These are phyloP conservation scores for Prostheceraeus crozeri DNA, from an alignment of 2,888 invertebrate genomes.

Conservation along the genomic window DNA sequence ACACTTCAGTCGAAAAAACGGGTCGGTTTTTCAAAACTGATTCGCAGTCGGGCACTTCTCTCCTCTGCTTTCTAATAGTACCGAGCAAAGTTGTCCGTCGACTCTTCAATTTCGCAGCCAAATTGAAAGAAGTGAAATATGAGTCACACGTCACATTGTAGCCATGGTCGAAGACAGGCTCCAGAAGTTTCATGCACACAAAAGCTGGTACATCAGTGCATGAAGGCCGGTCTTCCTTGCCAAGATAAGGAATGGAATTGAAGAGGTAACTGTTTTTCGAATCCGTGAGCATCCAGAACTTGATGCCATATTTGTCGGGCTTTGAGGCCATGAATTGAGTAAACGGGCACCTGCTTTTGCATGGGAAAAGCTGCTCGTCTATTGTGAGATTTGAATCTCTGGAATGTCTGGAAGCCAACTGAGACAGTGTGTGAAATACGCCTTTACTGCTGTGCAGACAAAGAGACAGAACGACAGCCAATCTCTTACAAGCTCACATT, in stretches of 20 bases:
- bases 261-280: slow-evolving; percentile 13
- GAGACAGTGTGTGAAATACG: too few relatives aligned
- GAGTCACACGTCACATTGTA: slow-evolving; percentile 17
- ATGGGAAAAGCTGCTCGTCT: slow-evolving; percentile 17
- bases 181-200: slow-evolving; percentile 18
- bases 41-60: slow-evolving; percentile 26
- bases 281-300: slow-evolving; percentile 6
- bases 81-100: slow-evolving; percentile 22
- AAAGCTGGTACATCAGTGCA: neutral
- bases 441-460: too few relatives aligned
- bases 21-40: neutral
- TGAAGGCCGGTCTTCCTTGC: slow-evolving; percentile 15
- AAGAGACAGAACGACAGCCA: too few relatives aligned
- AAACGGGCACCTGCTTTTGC: slow-evolving; percentile 15
- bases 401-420: too few relatives aligned
- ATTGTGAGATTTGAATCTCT: too few relatives aligned
- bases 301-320: slow-evolving; percentile 10
- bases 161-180: slow-evolving; percentile 16
- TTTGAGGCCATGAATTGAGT: slow-evolving; percentile 15
- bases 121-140: slow-evolving; percentile 7
- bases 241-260: slow-evolving; percentile 32
- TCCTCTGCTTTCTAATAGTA: slow-evolving; percentile 10
- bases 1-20: slow-evolving; percentile 4
- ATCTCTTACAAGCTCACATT: too few relatives aligned
- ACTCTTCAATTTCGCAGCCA: slow-evolving; percentile 7